Percentiles rank a stretch among this genome's conserved stretches.
phyloP scores from a whole-genome alignment of 2,113 vertebrate genomes.

The Emydocephalus ijimae region DNA sequence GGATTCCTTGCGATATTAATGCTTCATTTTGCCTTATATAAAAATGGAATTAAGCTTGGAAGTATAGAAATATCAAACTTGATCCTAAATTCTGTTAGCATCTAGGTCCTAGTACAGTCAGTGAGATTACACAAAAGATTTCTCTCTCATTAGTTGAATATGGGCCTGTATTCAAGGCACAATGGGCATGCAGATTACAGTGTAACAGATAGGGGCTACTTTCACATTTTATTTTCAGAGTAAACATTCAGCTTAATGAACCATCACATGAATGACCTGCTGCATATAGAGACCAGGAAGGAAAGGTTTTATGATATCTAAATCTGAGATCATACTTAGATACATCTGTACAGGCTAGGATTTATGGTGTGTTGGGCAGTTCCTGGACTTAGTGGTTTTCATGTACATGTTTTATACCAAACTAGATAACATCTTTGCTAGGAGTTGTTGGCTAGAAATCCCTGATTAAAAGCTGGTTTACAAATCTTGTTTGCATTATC shows the following conservation, averaged over 20 bases:
- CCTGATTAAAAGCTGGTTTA: background rate
- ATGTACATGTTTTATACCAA: background rate
- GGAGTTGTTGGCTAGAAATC: background rate
- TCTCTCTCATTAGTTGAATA: background rate
- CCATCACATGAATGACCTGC: background rate
- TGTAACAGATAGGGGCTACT: background rate
- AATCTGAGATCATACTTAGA: background rate
- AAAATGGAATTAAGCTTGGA: background rate
- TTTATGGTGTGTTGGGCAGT: background rate
- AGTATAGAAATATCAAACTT: background rate
- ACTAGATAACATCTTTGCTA: background rate
- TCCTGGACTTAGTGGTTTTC: background rate
- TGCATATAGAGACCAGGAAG: background rate
- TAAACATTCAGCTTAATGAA: background rate
- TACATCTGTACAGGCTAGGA: background rate
- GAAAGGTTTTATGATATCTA: background rate
- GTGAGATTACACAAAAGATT: background rate
- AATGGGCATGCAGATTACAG: conserved; percentile 4
- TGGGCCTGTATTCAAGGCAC: background rate
- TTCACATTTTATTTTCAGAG: background rate
- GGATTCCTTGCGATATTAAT: background rate
- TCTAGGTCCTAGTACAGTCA: background rate
- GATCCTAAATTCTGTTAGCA: background rate
- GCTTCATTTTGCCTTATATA: background rate
- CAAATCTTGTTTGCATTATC: background rate